phyloP scores from a whole-genome alignment of 2,797 vertebrate species.

The Prionace glauca region DNA sequence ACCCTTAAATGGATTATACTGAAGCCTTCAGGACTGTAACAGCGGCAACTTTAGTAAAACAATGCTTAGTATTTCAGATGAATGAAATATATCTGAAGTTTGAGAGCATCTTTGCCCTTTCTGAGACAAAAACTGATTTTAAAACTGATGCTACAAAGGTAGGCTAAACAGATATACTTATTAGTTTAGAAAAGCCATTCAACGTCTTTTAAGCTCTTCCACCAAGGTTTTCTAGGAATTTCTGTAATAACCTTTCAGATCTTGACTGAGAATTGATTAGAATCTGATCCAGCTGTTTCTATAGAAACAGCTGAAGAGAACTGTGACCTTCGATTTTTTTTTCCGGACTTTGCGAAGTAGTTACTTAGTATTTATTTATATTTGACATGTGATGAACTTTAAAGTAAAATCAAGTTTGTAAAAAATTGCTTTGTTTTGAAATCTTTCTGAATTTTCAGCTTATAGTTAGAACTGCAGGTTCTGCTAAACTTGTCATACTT shows the following conservation, averaged over 20 bases:
- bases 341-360: background rate
- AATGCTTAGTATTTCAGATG: background rate
- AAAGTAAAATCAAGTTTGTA: background rate
- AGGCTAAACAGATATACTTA: background rate
- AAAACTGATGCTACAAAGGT: background rate
- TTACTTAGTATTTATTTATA: background rate
- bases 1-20: constrained; percentile 12
- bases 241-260: background rate
- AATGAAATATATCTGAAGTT: background rate
- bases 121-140: background rate
- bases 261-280: background rate
- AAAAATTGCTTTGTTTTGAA: background rate
- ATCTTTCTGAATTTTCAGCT: background rate
- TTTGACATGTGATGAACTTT: background rate
- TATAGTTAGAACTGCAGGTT: background rate
- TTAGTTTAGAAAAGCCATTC: background rate
- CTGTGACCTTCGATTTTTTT: background rate
- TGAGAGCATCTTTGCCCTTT: background rate
- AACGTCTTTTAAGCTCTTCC: constrained; percentile 2
- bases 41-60: background rate
- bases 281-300: background rate
- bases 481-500: background rate
- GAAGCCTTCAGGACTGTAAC: background rate
- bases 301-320: background rate
- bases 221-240: background rate